A percentile compares a stretch with the other conserved stretches of the same genome.
Conservation (phyloP, 2,113 vertebrate genomes). For the Pteruthius melanotis region DNA sequence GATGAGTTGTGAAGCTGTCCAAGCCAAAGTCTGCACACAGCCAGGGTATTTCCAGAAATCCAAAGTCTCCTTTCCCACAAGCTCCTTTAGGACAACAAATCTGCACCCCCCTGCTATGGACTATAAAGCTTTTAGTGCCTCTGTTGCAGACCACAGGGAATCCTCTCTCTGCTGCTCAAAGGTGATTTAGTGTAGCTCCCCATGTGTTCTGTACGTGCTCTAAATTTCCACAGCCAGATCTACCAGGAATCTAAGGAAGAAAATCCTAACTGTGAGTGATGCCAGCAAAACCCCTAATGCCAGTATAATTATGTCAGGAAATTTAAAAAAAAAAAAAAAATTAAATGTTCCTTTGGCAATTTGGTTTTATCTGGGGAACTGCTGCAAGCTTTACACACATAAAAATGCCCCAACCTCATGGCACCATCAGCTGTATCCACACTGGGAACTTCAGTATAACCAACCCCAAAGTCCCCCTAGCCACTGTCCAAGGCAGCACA, state of each 20-base stretch:
- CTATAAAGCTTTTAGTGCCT: background rate
- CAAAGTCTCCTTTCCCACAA: background rate
- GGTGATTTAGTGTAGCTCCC: background rate
- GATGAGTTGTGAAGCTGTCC: background rate
- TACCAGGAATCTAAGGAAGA: background rate
- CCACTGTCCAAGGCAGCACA: background rate
- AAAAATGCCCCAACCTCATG: background rate
- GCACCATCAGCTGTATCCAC: background rate
- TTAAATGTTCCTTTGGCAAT: background rate
- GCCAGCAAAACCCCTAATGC: background rate
- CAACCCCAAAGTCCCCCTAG: background rate
- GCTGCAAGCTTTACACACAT: background rate
- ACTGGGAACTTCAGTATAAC: background rate
- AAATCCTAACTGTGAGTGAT: background rate
- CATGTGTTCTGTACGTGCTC: accelerated
- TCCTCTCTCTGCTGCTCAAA: background rate
- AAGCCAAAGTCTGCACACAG: background rate
- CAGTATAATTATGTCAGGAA: background rate
- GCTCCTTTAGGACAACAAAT: background rate
- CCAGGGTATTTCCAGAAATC: background rate
- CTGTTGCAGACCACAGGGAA: background rate
- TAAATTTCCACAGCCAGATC: background rate
- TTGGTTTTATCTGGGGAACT: background rate
- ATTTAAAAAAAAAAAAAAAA: background rate
- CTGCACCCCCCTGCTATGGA: background rate